Evolutionary conservation across 2,888 invertebrate species (phyloP).

Genomic region (Nebria salina): DNA sequence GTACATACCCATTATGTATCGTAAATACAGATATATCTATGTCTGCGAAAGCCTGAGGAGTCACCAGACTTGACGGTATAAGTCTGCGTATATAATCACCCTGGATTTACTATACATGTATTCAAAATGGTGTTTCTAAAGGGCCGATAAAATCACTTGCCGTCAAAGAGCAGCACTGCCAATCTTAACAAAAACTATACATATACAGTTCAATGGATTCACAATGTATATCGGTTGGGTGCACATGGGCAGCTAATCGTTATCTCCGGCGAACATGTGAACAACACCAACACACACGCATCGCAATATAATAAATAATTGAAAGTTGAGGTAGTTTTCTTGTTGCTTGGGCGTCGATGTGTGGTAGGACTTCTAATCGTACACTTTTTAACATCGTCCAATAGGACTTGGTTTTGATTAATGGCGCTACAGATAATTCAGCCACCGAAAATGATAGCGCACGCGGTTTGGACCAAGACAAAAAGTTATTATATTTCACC

Average conservation of each 20-base stretch:
- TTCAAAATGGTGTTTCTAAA: neutral
- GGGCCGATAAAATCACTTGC: neutral
- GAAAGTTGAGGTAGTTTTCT: neutral
- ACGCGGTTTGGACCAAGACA: neutral
- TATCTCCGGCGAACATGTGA: slow-evolving; percentile 13
- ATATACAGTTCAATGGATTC: neutral
- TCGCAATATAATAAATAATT: neutral
- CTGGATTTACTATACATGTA: neutral
- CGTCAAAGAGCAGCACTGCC: neutral
- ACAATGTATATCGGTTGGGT: neutral
- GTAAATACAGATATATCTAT: too few relatives aligned
- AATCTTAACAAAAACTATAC: neutral
- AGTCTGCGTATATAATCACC: neutral
- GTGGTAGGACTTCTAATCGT: neutral
- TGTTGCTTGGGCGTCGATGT: neutral
- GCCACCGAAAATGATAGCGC: neutral
- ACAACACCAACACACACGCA: neutral
- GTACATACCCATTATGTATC: too few relatives aligned
- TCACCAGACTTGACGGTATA: neutral
- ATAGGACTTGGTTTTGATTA: neutral
- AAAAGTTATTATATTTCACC: neutral
- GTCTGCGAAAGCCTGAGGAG: too few relatives aligned
- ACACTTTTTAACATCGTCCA: neutral
- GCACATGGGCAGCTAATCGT: slow-evolving; percentile 10
- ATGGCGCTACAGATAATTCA: neutral